Conservation (phyloP, 2,888 invertebrate species). For the Polyommatus iphigenia region DNA sequence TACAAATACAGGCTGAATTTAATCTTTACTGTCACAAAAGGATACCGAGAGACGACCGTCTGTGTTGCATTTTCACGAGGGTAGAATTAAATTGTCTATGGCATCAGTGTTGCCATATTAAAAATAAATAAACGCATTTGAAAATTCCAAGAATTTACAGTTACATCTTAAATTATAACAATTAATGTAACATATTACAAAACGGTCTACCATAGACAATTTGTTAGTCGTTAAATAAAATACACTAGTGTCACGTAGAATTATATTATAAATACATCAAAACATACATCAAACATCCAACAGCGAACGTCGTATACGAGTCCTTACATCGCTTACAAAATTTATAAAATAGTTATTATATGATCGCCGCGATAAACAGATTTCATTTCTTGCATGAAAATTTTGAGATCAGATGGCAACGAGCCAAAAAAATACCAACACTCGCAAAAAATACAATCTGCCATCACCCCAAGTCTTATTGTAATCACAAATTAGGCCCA, state of each 20-base stretch:
- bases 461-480: neutral
- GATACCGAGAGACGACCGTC: constrained; percentile 63
- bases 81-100: constrained; percentile 52
- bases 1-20: constrained; percentile 35
- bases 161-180: neutral
- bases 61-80: constrained; percentile 78
- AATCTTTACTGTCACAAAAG: constrained; percentile 6
- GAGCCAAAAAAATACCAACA: neutral
- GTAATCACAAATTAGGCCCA: constrained; percentile 12
- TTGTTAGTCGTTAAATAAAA: constrained; percentile 43
- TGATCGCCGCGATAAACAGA: neutral
- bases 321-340: constrained; percentile 8
- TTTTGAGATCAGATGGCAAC: constrained; percentile 26
- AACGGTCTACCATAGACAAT: constrained; percentile 45
- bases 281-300: constrained; percentile 59
- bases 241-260: constrained; percentile 57
- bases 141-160: neutral
- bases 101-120: neutral
- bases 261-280: constrained; percentile 62
- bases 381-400: constrained; percentile 18
- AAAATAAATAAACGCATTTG: constrained; percentile 19
- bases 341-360: constrained; percentile 18
- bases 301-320: constrained; percentile 48
- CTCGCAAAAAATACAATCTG: constrained; percentile 7
- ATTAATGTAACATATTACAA: neutral